Evolutionary conservation across 2,888 invertebrate species (phyloP).

Genomic region (Meganola albula): DNA sequence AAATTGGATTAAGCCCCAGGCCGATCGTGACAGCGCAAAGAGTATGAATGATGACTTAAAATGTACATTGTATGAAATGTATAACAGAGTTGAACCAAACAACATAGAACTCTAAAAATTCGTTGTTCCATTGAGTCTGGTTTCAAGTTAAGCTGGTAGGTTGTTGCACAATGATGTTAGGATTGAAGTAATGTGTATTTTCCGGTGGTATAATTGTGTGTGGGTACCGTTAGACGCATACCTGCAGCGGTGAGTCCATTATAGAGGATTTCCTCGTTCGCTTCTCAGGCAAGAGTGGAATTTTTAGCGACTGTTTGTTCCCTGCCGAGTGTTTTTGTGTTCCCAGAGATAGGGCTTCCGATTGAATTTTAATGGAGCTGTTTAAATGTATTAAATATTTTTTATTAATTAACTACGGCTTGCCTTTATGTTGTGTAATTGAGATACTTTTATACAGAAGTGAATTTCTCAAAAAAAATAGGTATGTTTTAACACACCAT

Average conservation of each 20-base stretch:
- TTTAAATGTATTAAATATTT: too few species aligned
- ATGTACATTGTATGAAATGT: slow-evolving; percentile 30
- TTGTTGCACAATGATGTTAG: slow-evolving; percentile 55
- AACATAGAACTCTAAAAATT: slow-evolving; percentile 25
- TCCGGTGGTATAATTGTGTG: slow-evolving; percentile 57
- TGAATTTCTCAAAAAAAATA: too few species aligned
- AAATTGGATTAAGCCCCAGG: slow-evolving; percentile 69
- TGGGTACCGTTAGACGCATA: slow-evolving; percentile 48
- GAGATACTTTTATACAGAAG: too few species aligned
- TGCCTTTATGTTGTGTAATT: too few species aligned
- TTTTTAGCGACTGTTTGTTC: slow-evolving; percentile 32
- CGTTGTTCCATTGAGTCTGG: slow-evolving; percentile 19
- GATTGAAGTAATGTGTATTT: slow-evolving; percentile 66
- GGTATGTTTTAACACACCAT: too few species aligned
- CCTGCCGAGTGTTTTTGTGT: slow-evolving; percentile 18
- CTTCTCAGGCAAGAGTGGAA: slow-evolving; percentile 56
- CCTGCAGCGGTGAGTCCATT: slow-evolving; percentile 45
- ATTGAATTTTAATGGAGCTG: too few species aligned
- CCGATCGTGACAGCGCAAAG: slow-evolving; percentile 70
- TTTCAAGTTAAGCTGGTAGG: slow-evolving; percentile 27
- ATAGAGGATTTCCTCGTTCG: slow-evolving; percentile 64
- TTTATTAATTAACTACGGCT: too few species aligned
- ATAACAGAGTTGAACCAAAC: slow-evolving; percentile 34
- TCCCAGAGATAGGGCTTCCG: slow-evolving; percentile 7
- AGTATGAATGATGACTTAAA: slow-evolving; percentile 69